Evolutionary conservation across 2,888 invertebrate genomes (phyloP).

Genomic region (Latheticus oryzae): DNA sequence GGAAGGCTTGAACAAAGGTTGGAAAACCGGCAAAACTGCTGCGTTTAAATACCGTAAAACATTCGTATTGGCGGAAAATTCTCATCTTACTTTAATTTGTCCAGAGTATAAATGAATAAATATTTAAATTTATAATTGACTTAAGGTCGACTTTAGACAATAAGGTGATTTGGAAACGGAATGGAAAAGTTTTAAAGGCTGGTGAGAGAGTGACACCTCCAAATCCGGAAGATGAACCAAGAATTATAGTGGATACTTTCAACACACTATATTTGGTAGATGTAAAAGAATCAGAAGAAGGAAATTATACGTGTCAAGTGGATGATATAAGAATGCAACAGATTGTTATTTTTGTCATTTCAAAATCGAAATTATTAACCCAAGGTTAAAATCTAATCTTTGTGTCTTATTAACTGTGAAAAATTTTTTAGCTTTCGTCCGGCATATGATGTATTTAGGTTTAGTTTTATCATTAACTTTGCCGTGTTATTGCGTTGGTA

Average conservation of each 20-base stretch:
- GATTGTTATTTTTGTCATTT: slow-evolving; percentile 67
- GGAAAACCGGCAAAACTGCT: slow-evolving; percentile 63
- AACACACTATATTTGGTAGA: slow-evolving; percentile 70
- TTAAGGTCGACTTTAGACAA: slow-evolving; percentile 65
- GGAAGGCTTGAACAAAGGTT: slow-evolving; percentile 61
- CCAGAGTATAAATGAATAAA: slow-evolving; percentile 64
- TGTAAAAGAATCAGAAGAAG: slow-evolving; percentile 73
- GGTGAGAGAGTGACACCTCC: slow-evolving; percentile 57
- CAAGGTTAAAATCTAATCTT: slow-evolving; percentile 60
- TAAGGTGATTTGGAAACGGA: slow-evolving; percentile 70
- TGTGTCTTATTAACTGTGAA: slow-evolving; percentile 6
- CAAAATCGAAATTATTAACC: slow-evolving; percentile 68
- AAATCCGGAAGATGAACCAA: slow-evolving; percentile 63
- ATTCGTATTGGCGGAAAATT: slow-evolving; percentile 68
- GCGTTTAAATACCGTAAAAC: slow-evolving; percentile 67
- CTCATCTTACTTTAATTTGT: slow-evolving; percentile 69
- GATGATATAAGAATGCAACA: slow-evolving; percentile 71
- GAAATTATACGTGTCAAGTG: slow-evolving; percentile 77
- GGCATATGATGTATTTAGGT: slow-evolving; percentile 71
- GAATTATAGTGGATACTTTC: slow-evolving; percentile 69
- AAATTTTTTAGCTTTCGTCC: slow-evolving; percentile 70
- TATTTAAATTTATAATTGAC: slow-evolving; percentile 1
- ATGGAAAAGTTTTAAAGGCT: slow-evolving; percentile 65
- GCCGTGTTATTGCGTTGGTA: slow-evolving; percentile 71
- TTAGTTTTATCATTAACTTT: slow-evolving; percentile 70